Conservation (phyloP, 2,888 invertebrate genomes). For the Idaea straminata region DNA sequence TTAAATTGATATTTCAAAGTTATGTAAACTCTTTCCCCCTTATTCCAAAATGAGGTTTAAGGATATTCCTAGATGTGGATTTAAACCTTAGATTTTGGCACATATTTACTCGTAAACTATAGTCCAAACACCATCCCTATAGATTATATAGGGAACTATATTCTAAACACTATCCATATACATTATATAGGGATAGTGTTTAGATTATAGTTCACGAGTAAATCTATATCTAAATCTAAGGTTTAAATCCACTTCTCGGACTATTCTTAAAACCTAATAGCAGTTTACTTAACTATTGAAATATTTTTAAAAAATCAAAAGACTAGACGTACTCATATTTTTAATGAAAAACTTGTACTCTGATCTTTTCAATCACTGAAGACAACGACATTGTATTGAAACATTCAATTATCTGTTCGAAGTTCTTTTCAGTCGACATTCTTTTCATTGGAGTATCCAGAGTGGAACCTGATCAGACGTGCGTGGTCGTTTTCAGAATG, state of each 20-base stretch:
- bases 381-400: constrained; percentile 5
- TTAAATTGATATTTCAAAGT: neutral
- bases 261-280: too few relatives aligned
- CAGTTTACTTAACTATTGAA: neutral
- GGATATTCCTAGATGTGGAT: too few relatives aligned
- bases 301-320: neutral
- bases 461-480: constrained; percentile 32
- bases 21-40: neutral
- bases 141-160: too few relatives aligned
- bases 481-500: constrained; percentile 10
- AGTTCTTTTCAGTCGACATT: constrained; percentile 30
- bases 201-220: too few relatives aligned
- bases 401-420: constrained; percentile 17
- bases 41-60: too few relatives aligned
- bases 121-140: too few relatives aligned
- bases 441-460: constrained; percentile 45
- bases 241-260: too few relatives aligned
- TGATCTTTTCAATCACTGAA: neutral
- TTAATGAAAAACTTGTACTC: neutral
- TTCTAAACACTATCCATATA: too few relatives aligned
- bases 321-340: neutral
- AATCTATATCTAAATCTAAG: too few relatives aligned
- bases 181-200: too few relatives aligned
- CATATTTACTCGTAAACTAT: too few relatives aligned
- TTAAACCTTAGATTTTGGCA: too few relatives aligned